These are phyloP conservation scores for Smithornis capensis DNA, from an alignment of 2,113 vertebrate genomes.

Conservation along the genomic window DNA sequence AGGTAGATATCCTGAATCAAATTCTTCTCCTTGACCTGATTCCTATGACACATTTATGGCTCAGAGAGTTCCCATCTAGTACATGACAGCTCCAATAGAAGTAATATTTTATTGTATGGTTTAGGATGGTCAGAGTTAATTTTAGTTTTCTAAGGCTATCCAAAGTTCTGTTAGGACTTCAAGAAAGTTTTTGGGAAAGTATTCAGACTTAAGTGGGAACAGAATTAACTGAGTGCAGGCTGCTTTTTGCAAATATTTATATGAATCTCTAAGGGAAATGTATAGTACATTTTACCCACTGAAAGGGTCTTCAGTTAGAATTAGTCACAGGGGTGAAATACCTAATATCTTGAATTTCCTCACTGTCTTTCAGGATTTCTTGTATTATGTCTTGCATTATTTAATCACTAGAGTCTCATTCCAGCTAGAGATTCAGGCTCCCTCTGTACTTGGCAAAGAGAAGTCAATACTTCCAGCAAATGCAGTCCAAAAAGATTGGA, in stretches of 20 bases:
- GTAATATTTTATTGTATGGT: not conserved
- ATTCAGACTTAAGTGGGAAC: not conserved
- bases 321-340: not conserved
- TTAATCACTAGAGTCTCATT: not conserved
- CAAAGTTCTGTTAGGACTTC: conserved; percentile 5
- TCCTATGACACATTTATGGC: not conserved
- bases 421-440: not conserved
- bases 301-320: not conserved
- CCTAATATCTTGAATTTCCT: not conserved
- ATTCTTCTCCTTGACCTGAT: not conserved
- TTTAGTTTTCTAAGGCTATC: conserved; percentile 4
- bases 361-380: not conserved
- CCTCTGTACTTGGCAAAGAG: not conserved
- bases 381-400: not conserved
- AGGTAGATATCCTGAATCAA: conserved; percentile 22
- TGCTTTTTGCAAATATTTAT: not conserved
- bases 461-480: not conserved
- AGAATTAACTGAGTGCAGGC: not conserved
- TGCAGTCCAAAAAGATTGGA: not conserved
- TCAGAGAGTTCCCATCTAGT: not conserved
- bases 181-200: conserved; percentile 11
- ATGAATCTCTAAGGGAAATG: not conserved
- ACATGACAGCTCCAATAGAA: not conserved
- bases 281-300: not conserved
- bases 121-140: conserved; percentile 19